Percentiles rank a stretch among this genome's conserved stretches.
Evolutionary conservation across 2,113 vertebrate species (phyloP).

Genomic region (Tenrec ecaudatus): DNA sequence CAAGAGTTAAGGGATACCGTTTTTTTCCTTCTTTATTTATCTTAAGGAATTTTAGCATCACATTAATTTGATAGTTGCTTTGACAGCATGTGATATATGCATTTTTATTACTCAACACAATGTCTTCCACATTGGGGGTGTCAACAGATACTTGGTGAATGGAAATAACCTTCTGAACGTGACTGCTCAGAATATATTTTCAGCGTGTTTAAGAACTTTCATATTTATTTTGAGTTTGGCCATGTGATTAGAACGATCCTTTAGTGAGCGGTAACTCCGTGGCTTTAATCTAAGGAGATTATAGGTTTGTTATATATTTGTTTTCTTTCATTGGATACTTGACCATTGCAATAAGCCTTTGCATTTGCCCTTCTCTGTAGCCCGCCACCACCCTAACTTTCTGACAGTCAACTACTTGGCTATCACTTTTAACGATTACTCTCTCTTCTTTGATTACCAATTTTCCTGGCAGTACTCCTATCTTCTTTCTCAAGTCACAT

Average conservation of each 20-base stretch:
- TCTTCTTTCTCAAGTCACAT: constrained; percentile 52
- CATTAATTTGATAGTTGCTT: constrained; percentile 22
- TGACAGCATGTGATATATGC: not conserved
- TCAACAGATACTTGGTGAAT: too few relatives aligned
- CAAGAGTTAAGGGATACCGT: not conserved
- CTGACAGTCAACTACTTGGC: not conserved
- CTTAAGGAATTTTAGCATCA: constrained; percentile 22
- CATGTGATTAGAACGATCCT: too few relatives aligned
- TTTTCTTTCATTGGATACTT: too few relatives aligned
- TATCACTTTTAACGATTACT: constrained; percentile 12
- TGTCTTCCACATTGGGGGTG: not conserved
- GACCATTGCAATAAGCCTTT: not conserved
- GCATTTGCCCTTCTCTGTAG: not conserved
- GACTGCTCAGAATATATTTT: too few relatives aligned
- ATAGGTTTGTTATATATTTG: too few relatives aligned
- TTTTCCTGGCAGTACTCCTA: not conserved
- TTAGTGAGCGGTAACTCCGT: too few relatives aligned
- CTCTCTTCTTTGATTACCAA: not conserved
- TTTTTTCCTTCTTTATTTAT: not conserved
- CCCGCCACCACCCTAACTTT: not conserved
- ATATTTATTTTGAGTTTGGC: too few relatives aligned
- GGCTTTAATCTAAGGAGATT: too few relatives aligned
- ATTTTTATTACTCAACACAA: not conserved
- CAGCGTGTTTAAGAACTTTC: too few relatives aligned
- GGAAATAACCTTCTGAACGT: too few relatives aligned